Conservation (phyloP, 2,888 invertebrate species). For the Diaprepes abbreviatus region DNA sequence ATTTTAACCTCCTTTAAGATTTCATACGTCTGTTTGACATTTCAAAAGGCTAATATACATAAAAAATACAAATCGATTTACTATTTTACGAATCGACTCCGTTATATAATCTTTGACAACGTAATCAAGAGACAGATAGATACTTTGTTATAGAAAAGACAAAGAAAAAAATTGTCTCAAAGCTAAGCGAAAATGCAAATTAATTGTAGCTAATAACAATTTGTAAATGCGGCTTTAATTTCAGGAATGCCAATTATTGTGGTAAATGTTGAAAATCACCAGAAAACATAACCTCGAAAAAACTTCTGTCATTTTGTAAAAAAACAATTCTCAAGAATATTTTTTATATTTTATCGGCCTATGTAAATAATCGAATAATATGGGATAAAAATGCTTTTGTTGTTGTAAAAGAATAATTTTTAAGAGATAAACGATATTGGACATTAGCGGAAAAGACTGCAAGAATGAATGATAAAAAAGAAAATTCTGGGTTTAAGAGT, state of each 20-base stretch:
- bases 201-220: no score
- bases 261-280: not conserved
- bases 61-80: no score
- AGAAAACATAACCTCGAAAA: slow-evolving; percentile 10
- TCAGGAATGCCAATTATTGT: slow-evolving; percentile 7
- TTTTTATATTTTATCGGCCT: slow-evolving; percentile 9
- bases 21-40: not conserved
- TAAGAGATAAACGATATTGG: slow-evolving; percentile 11
- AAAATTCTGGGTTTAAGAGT: slow-evolving; percentile 65
- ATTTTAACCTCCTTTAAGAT: slow-evolving; percentile 20
- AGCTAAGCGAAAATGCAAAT: no score
- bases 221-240: not conserved
- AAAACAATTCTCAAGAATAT: slow-evolving; percentile 14
- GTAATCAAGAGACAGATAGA: no score
- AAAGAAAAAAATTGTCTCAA: no score
- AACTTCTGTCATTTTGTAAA: slow-evolving; percentile 13
- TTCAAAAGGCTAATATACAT: not conserved
- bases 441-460: not conserved
- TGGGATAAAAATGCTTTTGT: slow-evolving; percentile 30
- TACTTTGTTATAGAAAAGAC: no score
- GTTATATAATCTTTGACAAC: no score
- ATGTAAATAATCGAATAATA: slow-evolving; percentile 24
- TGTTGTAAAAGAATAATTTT: not conserved
- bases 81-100: no score
- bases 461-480: slow-evolving; percentile 61